A percentile compares a stretch with the other conserved stretches of the same genome.
Conservation (phyloP, 2,797 vertebrate genomes). For the Megaceryle alcyon region DNA sequence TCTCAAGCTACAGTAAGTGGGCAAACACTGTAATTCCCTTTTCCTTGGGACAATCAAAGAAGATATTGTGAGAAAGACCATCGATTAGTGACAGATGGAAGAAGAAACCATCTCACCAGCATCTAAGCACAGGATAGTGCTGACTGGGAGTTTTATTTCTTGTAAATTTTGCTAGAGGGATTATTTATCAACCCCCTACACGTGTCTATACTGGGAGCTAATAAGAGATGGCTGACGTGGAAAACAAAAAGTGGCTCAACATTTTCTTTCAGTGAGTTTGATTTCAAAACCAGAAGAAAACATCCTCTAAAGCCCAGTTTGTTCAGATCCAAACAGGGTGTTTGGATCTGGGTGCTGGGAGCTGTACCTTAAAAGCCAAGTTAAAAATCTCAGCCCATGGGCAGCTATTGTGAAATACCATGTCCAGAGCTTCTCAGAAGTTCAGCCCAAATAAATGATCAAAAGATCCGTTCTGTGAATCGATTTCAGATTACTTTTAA, state of each 20-base stretch:
- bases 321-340: neutral
- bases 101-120: neutral
- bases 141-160: neutral
- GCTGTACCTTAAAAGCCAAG: neutral
- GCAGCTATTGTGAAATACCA: neutral
- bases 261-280: neutral
- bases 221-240: neutral
- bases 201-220: neutral
- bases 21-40: neutral
- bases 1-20: neutral
- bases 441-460: neutral
- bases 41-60: neutral
- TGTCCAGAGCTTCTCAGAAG: neutral
- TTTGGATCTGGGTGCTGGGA: neutral
- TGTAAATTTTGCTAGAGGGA: too few relatives aligned
- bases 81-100: neutral
- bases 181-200: neutral
- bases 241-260: neutral
- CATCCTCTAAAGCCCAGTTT: neutral
- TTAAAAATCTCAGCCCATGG: neutral
- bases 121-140: neutral
- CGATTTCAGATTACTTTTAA: neutral
- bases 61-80: neutral
- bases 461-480: neutral
- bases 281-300: neutral